Evolutionary conservation across 1,140 invertebrate species (phyloP), one percentile per base, ranked within the genome.

Genomic region (Calycopis cecrops): DNA sequence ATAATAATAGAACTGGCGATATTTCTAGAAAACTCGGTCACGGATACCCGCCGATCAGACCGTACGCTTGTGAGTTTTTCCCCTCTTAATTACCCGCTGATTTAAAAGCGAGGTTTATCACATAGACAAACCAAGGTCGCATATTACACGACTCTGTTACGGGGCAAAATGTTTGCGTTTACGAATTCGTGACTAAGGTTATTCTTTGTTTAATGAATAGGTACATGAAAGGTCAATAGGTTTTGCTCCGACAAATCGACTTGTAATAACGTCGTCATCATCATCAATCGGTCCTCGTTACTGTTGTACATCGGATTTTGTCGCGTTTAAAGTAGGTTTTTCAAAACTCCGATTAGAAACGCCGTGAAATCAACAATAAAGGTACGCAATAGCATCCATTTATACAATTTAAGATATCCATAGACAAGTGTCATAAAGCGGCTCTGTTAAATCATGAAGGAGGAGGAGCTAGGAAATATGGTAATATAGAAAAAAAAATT

Each of bases 161-260:
- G 50, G 50, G 21, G 55, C 52, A 59, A 61, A 62, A 51, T 55
- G 38, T 44, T 52, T 40, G 38, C 28, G 56, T 61, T 65, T 60
- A 65, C 58, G 59, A 61, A 61, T 53, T 59, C 63, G 63, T 65
- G 56, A 65, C 56, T 65, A 21, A 52, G 57, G 44, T 58, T 55
- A 56, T 56, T 63, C 48, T 60, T 59, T 58, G 59, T 61, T 61
- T 55, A 57, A 57, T 48, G 50, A 58, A 58, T 48, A 48, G 58
- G 50, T 57, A 37, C 17, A 21, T 52, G 38, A 21, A 40, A 21
- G 51, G 38, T 40, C 40, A 52, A 52, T 40, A 40, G 40, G 14
- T 44, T 14, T 44, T 44, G 16, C 40, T 16, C 9, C 14, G 12
- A 9, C 40, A 16, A 16, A 44, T 12, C 38, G 2, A 40, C 38